phyloP scores from a whole-genome alignment of 2,797 vertebrate species.

The Diglossa cyanea region DNA sequence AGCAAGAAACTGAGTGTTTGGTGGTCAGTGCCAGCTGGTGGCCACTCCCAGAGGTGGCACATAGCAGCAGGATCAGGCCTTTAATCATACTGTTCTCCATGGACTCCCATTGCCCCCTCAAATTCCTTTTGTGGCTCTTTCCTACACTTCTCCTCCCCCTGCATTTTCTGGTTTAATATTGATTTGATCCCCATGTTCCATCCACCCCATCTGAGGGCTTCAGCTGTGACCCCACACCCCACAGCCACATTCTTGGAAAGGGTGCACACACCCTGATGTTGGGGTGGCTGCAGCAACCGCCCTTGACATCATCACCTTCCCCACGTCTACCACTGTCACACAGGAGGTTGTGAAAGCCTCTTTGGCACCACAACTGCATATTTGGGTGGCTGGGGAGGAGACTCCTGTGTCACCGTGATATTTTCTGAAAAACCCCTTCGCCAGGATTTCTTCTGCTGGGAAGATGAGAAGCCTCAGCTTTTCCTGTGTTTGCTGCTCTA shows the following conservation, averaged over 20 bases:
- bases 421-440: neutral
- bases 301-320: constrained; percentile 13
- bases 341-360: constrained; percentile 26
- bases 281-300: neutral
- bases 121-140: neutral
- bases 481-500: neutral
- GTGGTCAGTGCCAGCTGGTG: neutral
- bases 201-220: fast-evolving
- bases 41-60: neutral
- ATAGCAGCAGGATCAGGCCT: neutral
- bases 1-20: neutral
- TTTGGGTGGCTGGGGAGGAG: neutral
- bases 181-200: neutral
- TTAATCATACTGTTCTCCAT: neutral
- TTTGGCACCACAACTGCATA: neutral
- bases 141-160: neutral
- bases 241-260: neutral
- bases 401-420: neutral
- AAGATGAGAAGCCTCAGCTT: neutral
- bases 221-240: neutral
- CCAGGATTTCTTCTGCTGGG: neutral
- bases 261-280: neutral
- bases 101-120: neutral
- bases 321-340: neutral
- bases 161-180: neutral